Base-by-base conservation (phyloP, 2,113 vertebrate genomes). In the Leucopsar rothschildi region DNA sequence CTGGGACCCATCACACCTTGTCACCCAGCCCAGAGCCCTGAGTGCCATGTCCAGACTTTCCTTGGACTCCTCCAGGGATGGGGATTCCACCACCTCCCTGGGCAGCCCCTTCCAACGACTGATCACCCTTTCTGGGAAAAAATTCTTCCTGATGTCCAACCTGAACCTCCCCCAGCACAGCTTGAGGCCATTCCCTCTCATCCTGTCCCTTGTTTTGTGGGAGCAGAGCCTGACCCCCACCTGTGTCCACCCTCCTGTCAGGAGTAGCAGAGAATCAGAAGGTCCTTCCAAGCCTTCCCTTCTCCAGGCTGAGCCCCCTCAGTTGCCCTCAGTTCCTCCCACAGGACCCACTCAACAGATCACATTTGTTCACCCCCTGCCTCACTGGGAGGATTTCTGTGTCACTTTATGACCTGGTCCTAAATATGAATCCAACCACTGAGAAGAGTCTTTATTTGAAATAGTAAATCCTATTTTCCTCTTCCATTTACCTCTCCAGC, bases 111-210 rank as follows among this genome's bases (percentile, higher is more conserved):
- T 7, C 5, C 63, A 77, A 13, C 5, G 25, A 19, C 71, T 44
- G 64, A 17, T 22, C 5, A 40, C 18, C 15, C 15, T 5, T 70
- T 56, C 27, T 13, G 22, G 5, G 40, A 69, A 28, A 18, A 77
- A 82, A 83, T 42, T 17, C 31, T 8, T 63, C 12, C 64, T 27
- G 9, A 45, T 14, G 6, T 37, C 35, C 56, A 63, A 28, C 27
- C 31, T 33, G 37, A 49, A 16, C 31, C 35, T 50, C 27, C 3
- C 9, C 19, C 3, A 15, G 21, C 29, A n/a, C n/a, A 35, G 4
- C 29, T 4, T 27, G 47, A 76, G 14, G 45, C 47, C 0, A 0
- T 42, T 77, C 9, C 22, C 35, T 55, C 56, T 49, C 9, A 5
- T 19, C 29, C 39, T 49, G 47, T 23, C 18, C 35, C 40, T 29